Percentiles rank a stretch among this genome's conserved stretches.
These are phyloP conservation scores for Pyrrhosoma nymphula DNA, from an alignment of 2,888 invertebrate genomes.

Conservation along the genomic window DNA sequence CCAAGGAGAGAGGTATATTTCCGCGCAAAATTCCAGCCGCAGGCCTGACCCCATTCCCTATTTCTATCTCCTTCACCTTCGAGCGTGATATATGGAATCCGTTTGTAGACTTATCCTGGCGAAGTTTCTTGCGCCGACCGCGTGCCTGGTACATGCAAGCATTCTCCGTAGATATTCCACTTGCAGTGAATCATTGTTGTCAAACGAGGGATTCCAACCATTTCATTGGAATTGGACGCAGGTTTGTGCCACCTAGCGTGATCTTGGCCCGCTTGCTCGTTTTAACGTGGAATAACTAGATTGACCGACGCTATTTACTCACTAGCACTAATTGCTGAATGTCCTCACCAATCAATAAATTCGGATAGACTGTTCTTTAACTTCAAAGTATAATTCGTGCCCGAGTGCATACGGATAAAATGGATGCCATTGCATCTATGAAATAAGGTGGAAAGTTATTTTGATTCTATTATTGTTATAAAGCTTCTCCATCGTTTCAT, in stretches of 20 bases:
- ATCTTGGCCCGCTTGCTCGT: background rate
- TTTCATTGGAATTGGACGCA: background rate
- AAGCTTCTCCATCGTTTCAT: no score
- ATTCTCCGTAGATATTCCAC: background rate
- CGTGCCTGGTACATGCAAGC: background rate
- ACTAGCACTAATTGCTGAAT: no score
- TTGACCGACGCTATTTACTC: no score
- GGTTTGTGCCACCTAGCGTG: background rate
- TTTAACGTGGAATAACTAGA: background rate
- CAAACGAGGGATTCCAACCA: background rate
- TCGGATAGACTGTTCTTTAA: no score
- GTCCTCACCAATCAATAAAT: no score
- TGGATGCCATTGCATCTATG: no score
- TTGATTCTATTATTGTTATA: no score
- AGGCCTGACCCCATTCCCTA: background rate
- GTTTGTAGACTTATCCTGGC: background rate
- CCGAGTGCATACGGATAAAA: no score
- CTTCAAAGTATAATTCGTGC: no score
- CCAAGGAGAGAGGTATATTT: background rate
- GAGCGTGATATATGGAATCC: background rate
- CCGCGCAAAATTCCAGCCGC: background rate
- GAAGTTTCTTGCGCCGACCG: background rate
- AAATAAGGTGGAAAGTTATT: no score
- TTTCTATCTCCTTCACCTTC: background rate
- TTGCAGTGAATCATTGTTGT: background rate